Conservation (phyloP, 1,140 invertebrate species). For the Drosophila pachea region DNA sequence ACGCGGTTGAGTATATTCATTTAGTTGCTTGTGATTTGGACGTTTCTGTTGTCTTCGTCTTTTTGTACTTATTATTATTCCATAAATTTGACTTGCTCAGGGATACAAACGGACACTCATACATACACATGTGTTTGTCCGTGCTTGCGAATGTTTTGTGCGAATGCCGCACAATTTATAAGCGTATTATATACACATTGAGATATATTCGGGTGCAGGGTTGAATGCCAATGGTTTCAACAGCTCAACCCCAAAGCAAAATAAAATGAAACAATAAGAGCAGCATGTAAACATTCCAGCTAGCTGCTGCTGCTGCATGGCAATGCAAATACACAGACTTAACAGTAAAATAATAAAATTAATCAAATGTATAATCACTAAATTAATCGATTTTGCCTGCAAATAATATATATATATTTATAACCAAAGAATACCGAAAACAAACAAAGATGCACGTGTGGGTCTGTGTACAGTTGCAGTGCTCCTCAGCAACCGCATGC, state of each 20-base stretch:
- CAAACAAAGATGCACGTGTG: conserved; percentile 35
- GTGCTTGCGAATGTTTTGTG: neutral
- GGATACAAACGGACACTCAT: conserved; percentile 7
- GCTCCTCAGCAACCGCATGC: conserved; percentile 25
- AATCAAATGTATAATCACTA: conserved; percentile 11
- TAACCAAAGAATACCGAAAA: conserved; percentile 25
- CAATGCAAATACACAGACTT: neutral
- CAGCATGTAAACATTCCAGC: neutral
- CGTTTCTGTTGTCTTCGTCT: no score
- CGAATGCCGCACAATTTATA: neutral
- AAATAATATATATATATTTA: neutral
- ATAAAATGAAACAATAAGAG: neutral
- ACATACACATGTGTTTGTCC: neutral
- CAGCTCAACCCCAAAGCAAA: conserved; percentile 2
- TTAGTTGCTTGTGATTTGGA: no score
- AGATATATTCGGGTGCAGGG: conserved; percentile 21
- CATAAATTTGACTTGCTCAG: neutral
- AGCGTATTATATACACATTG: neutral
- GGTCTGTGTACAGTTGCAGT: conserved; percentile 25
- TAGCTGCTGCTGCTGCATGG: neutral
- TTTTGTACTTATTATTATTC: neutral
- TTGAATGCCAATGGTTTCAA: conserved; percentile 16
- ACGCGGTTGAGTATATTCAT: no score
- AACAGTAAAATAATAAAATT: neutral
- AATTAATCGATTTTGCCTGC: neutral